Evolutionary conservation across 2,113 vertebrate genomes (phyloP), one percentile per base, ranked within the genome.

Genomic region (Rallus limicola): DNA sequence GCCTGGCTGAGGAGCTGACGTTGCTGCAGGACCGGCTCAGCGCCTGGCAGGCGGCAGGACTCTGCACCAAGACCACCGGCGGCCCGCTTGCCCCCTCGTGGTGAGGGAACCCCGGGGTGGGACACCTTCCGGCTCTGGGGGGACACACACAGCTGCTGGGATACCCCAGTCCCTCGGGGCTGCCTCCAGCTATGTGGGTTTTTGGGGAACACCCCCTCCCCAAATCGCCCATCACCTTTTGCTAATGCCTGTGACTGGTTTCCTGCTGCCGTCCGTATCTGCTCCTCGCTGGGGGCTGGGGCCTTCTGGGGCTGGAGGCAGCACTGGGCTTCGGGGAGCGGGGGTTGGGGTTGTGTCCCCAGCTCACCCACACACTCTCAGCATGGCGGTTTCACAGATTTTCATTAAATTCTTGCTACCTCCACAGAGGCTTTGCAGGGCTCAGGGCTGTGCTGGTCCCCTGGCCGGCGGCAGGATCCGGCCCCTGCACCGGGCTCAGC

Each of bases 1-100:
- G 58, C 9, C 95, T 98, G 64, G 88, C 90, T 2, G 96, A 98
- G 21, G 98, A 98, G 68, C 94, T 98, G 70, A 17, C 58, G 48
- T 81, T 72, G 72, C 98, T 98, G 33, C 97, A 98, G 94, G 97
- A 98, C 31, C 94, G 92, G 31, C 92, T 98, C 69, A 60, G 8
- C 2, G 29, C 89, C 72, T 91, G 95, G 95, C 78, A 74, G n/a
- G 64, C 86, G 3, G 74, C 38, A 40, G 7, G 48, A 68, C n/a
- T 65, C 74, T 36, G 6, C 23, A 1, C 40, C 5, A 7, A 23
- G 15, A 13, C n/a, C 8, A 1, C 69, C 9, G 4, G 42, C 26
- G 17, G 20, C n/a, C 33, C 56, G 20, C 40, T 15, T 0, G 29
- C 23, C 21, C 80, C 88, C 29, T 38, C 56, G 1, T 7, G 63